Conservation (phyloP, 2,888 invertebrate species). For the Chrysomela aeneicollis region DNA sequence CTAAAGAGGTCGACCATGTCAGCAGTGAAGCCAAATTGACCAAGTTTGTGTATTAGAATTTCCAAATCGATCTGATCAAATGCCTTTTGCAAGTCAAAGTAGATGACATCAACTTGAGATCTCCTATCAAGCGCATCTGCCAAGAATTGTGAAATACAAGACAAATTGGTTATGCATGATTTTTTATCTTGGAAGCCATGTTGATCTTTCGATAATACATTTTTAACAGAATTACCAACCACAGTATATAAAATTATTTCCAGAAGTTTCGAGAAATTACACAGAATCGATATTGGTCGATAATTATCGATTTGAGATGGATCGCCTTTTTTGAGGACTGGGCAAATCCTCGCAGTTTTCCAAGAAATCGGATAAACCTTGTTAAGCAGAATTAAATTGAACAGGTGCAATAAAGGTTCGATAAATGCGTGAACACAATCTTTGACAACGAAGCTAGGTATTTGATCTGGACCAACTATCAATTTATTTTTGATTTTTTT, state of each 20-base stretch:
- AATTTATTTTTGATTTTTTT: slow-evolving; percentile 22
- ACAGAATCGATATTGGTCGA: slow-evolving; percentile 23
- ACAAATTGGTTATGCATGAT: not conserved
- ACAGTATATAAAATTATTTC: not conserved
- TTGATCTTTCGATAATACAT: slow-evolving; percentile 15
- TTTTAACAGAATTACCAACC: slow-evolving; percentile 13
- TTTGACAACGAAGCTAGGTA: slow-evolving; percentile 18
- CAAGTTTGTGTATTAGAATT: not conserved
- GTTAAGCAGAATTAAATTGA: not conserved
- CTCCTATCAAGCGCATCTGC: not conserved
- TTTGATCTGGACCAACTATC: slow-evolving; percentile 18
- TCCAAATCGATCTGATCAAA: slow-evolving; percentile 8
- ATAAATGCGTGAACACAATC: not conserved
- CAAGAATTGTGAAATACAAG: not conserved
- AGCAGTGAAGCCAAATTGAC: not conserved
- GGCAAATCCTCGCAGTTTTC: slow-evolving; percentile 15
- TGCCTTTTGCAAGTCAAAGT: slow-evolving; percentile 16
- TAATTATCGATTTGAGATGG: slow-evolving; percentile 11
- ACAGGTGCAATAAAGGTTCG: not conserved
- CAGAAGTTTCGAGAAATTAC: slow-evolving; percentile 9
- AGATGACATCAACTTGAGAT: slow-evolving; percentile 13
- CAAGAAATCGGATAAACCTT: not conserved
- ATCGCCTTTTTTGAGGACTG: slow-evolving; percentile 7
- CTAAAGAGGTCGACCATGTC: not conserved
- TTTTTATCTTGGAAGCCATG: slow-evolving; percentile 18